Evolutionary conservation across 2,113 vertebrate species (phyloP), one percentile per base, ranked within the genome.

Genomic region (Eonycteris spelaea): DNA sequence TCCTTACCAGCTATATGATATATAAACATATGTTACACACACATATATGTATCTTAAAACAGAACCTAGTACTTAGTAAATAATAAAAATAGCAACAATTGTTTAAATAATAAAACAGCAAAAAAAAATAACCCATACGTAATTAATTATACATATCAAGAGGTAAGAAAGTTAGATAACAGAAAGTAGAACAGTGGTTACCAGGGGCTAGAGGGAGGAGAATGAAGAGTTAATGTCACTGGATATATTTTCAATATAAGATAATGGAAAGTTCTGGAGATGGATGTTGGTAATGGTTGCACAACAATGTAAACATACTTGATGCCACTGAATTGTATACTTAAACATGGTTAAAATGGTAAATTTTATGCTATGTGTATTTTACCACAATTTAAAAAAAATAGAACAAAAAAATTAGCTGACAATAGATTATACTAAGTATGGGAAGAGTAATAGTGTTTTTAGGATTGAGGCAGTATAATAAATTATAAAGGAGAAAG

Each of bases 91-190:
- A 68, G 10, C 10, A 53, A 13, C 14, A 68, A 15, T 78, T 93
- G 51, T 48, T 80, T 63, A 96, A 97, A 71, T 90, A 89, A 83
- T 77, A 80, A 79, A 83, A 86, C 11, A 94, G 24, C 16, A 65
- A 67, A 63, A 89, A 63, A 71, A 45, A 92, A 18, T 51, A 51
- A 3, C 0, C 19, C 13, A 77, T 30, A 22, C 78, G 1, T 40
- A 57, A 73, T 82, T 43, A 83, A n/a, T 9, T 96, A 13, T 80
- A 77, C 61, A 91, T 68, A 68, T 71, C 38, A 94, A 28, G 14
- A 78, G 19, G 40, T 70, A 91, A 93, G 67, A 90, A 84, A 59
- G 45, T 71, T 35, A 73, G 73, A n/a, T 6, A 15, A 73, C 24
- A n/a, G 18, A 86, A 93, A 55, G 35, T 38, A 33, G 38, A 70